phyloP scores from a whole-genome alignment of 2,888 invertebrate species.

The Apamea crenata region DNA sequence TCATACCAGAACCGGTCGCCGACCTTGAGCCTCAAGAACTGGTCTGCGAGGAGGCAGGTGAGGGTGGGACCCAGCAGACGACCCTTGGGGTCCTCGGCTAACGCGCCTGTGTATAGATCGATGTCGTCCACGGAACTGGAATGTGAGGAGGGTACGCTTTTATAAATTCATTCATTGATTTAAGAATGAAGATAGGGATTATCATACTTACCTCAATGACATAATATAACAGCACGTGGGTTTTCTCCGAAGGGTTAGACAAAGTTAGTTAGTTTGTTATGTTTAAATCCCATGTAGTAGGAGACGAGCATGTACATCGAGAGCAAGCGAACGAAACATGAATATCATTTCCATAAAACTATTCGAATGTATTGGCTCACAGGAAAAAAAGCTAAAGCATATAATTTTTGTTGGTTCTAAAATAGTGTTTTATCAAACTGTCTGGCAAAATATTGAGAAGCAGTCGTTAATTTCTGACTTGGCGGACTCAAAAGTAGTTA shows the following conservation, averaged over 20 bases:
- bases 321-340: not conserved
- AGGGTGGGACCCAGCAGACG: slow-evolving; percentile 96
- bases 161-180: not conserved
- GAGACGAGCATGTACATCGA: not conserved
- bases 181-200: not conserved
- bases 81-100: slow-evolving; percentile 94
- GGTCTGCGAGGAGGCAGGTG: slow-evolving; percentile 95
- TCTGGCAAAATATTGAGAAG: not conserved
- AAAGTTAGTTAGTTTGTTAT: too few species aligned
- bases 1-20: slow-evolving; percentile 98
- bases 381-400: too few species aligned
- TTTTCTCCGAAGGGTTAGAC: too few species aligned
- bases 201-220: not conserved
- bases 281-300: too few species aligned
- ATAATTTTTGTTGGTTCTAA: not conserved
- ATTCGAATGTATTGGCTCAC: too few species aligned
- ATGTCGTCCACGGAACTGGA: slow-evolving; percentile 93
- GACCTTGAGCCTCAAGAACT: slow-evolving; percentile 94
- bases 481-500: not conserved
- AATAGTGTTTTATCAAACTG: not conserved
- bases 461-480: not conserved
- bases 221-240: too few species aligned
- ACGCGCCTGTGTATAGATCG: slow-evolving; percentile 96
- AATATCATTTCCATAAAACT: too few species aligned
- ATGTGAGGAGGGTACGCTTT: not conserved